phyloP scores from a whole-genome alignment of 2,797 vertebrate species.

The Clarias fuscus region DNA sequence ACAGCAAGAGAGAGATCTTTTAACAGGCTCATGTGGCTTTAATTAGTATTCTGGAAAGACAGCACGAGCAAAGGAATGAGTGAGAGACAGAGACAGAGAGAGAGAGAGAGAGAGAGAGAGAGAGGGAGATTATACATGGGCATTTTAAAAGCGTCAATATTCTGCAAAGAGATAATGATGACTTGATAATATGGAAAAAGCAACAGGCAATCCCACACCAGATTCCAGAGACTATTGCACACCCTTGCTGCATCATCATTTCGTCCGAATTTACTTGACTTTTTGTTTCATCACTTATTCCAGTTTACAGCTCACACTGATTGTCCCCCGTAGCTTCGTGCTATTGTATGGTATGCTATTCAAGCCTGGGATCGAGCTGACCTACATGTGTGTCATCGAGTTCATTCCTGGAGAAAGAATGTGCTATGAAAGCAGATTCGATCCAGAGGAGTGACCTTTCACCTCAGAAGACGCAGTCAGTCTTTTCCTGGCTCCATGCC shows the following conservation, averaged over 20 bases:
- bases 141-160: neutral
- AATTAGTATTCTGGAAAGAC: constrained; percentile 35
- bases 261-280: neutral
- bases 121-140: neutral
- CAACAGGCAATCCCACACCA: neutral
- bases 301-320: too few species aligned
- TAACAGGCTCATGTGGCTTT: constrained; percentile 43
- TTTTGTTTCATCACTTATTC: neutral
- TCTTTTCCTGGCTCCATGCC: constrained; percentile 11
- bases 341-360: neutral
- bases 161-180: neutral
- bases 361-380: neutral
- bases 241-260: neutral
- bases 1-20: constrained; percentile 44
- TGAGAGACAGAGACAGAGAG: constrained; percentile 5
- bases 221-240: neutral
- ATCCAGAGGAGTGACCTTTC: constrained; percentile 15
- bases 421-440: constrained; percentile 14
- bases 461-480: constrained; percentile 2
- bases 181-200: neutral
- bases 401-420: constrained; percentile 16
- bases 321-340: too few species aligned
- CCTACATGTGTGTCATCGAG: neutral
- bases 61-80: neutral
- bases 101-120: constrained; percentile 2